Percentiles rank a stretch among this genome's conserved stretches.
Evolutionary conservation across 1,140 invertebrate genomes (phyloP).

Genomic region (Cotesia glomerata): DNA sequence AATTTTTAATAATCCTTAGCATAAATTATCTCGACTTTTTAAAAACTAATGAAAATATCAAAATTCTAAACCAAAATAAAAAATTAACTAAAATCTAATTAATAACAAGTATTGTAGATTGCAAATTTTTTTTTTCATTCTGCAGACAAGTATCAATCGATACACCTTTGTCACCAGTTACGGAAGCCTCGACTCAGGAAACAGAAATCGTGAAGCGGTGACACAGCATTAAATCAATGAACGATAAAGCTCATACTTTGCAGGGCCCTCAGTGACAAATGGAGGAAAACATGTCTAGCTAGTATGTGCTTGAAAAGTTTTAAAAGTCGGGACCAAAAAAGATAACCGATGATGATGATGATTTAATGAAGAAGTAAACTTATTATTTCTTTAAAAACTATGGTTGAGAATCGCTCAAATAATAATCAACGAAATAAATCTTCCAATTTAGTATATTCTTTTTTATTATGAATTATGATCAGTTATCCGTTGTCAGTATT

Average conservation of each 20-base stretch:
- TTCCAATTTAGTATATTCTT: constrained; percentile 34
- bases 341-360: not conserved
- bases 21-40: too few relatives aligned
- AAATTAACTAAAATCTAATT: too few relatives aligned
- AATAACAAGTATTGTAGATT: too few relatives aligned
- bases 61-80: too few relatives aligned
- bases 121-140: not conserved
- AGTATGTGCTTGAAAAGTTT: not conserved
- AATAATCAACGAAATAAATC: constrained; percentile 48
- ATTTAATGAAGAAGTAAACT: constrained; percentile 25
- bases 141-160: constrained; percentile 52
- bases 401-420: constrained; percentile 36
- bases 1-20: too few relatives aligned
- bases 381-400: constrained; percentile 3
- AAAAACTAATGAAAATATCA: too few relatives aligned
- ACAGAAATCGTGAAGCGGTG: constrained; percentile 46
- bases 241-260: not conserved
- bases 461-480: not conserved
- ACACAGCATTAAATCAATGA: constrained; percentile 28
- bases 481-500: not conserved
- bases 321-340: too few relatives aligned
- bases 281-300: constrained; percentile 10
- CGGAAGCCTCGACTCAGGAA: constrained; percentile 47
- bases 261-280: not conserved
- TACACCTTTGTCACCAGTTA: constrained; percentile 46